These are phyloP conservation scores for Gastrophryne carolinensis DNA, from an alignment of 2,797 vertebrate genomes.

Conservation along the genomic window DNA sequence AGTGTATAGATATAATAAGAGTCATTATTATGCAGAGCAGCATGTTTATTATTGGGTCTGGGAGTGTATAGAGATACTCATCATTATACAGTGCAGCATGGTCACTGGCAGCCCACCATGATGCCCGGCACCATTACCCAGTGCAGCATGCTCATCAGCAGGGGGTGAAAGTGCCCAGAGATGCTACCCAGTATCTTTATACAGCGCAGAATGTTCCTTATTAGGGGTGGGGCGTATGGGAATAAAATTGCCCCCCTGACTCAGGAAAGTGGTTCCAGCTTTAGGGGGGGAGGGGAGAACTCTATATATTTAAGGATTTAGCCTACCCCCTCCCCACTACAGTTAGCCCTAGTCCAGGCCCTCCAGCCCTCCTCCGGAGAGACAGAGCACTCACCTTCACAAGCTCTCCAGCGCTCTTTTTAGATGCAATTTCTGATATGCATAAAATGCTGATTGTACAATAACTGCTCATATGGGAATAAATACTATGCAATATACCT, in stretches of 20 bases:
- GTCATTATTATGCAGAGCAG: conserved; percentile 34
- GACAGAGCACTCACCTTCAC: conserved; percentile 50
- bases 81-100: conserved; percentile 31
- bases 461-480: conserved; percentile 53
- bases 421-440: conserved; percentile 54
- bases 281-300: conserved; percentile 50
- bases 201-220: conserved; percentile 27
- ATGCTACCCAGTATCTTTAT: conserved; percentile 22
- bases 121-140: conserved; percentile 14
- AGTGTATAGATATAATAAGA: conserved; percentile 31
- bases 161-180: conserved; percentile 32
- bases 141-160: conserved; percentile 36
- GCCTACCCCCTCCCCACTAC: conserved; percentile 40
- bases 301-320: conserved; percentile 46
- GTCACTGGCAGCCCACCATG: not conserved
- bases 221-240: conserved; percentile 26
- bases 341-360: conserved; percentile 35
- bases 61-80: conserved; percentile 51
- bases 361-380: conserved; percentile 43
- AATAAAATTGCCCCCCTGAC: conserved; percentile 46
- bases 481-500: conserved; percentile 53
- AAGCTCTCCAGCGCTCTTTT: conserved; percentile 53
- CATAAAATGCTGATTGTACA: conserved; percentile 53
- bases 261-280: conserved; percentile 53
- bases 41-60: conserved; percentile 47